Base-by-base conservation (phyloP, 2,797 vertebrate species). In the Acestrorhynchus altus region DNA sequence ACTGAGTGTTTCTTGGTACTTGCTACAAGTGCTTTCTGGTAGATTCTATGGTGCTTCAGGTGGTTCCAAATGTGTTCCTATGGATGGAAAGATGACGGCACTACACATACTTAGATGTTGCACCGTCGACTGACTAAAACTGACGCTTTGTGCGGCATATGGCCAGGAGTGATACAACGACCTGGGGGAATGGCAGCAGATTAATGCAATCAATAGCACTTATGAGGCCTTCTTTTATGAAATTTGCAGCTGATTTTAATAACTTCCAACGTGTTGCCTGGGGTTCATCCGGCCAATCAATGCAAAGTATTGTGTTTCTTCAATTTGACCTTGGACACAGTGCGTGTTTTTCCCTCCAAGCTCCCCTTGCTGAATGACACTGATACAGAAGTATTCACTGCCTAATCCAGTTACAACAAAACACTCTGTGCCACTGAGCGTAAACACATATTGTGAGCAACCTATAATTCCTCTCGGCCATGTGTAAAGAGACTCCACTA, bases 391-490 rank as follows among this genome's bases (percentile, higher is more conserved):
- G 22, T 24, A 35, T 49, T 64, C 42, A 44, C 44, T 49, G 15
- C 11, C 16, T 11, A 42, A 72, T 40, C 67, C 7, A 28, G 39
- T 20, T 12, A 31, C 22, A 40, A 79, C 54, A 68, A 64, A 66
- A 72, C 42, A 1, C 28, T 59, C 22, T 51, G 51, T 4, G 56
- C 1, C 39, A 65, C 40, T 1, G 69, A 57, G 40, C 22, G 44
- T 24, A 56, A 61, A 46, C 16, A 28, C 47, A 47, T 26, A 9
- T 42, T 26, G 26, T 4, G 28, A 39, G 26, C 12, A 49, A 28
- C 12, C 24, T 18, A 47, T 47, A 72, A 78, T 47, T 73, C 77
- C 70, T 73, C 69, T 59, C 51, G 7, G 71, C 52, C 61, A 11
- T 22, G 63, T 44, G 72, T 69, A 71, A 66, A 72, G 57, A 70